phyloP scores from a whole-genome alignment of 1,140 invertebrate species.

The Sarcophaga bullata region DNA sequence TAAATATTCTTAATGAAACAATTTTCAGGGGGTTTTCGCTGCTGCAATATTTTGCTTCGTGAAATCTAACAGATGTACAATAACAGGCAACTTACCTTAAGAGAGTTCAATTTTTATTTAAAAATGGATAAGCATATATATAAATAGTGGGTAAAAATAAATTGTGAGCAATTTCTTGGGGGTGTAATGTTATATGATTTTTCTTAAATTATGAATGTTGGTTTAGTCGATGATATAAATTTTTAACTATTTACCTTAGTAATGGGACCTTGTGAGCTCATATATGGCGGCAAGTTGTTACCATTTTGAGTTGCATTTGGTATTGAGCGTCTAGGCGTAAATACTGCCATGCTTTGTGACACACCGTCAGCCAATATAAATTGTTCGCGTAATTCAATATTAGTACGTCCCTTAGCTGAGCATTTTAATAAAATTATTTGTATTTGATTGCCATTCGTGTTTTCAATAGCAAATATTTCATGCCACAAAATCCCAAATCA shows the following conservation, averaged over 20 bases:
- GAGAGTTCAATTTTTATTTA: too few species aligned
- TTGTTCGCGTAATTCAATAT: conserved; percentile 98
- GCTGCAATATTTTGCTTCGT: too few species aligned
- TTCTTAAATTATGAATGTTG: not conserved
- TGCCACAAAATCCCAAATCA: not conserved
- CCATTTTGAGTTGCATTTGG: conserved; percentile 77
- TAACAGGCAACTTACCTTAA: too few species aligned
- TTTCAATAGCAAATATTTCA: not conserved
- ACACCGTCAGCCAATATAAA: conserved; percentile 98
- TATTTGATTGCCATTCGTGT: conserved; percentile 14
- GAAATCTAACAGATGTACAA: too few species aligned
- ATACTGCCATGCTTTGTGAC: conserved; percentile 96
- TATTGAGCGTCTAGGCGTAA: conserved; percentile 88
- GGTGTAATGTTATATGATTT: conserved; percentile 3
- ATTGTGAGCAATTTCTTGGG: not conserved
- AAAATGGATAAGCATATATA: too few species aligned
- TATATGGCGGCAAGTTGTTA: conserved; percentile 69
- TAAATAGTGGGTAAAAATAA: too few species aligned
- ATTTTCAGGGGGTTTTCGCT: too few species aligned
- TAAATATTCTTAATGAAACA: too few species aligned
- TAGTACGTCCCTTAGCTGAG: conserved; percentile 98
- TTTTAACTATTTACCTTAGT: conserved; percentile 81
- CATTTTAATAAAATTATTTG: conserved; percentile 4
- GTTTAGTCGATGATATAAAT: conserved; percentile 9
- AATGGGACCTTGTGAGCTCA: conserved; percentile 84